Evolutionary conservation across 2,113 vertebrate genomes (phyloP).

Genomic region (Sceloporus tristichus): DNA sequence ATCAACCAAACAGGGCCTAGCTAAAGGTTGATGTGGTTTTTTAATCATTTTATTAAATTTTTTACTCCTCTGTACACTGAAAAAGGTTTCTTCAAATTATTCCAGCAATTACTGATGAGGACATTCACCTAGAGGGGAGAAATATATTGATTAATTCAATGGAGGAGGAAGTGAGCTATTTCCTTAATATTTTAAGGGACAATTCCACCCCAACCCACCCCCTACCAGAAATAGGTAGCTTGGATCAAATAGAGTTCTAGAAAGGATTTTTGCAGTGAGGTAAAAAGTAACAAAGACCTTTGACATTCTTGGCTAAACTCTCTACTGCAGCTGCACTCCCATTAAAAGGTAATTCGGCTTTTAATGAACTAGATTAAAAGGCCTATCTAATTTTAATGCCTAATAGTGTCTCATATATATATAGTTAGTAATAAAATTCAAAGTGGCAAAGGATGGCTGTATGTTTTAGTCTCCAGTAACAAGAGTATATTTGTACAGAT

Average conservation of each 20-base stretch:
- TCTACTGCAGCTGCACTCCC: neutral
- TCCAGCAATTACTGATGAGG: neutral
- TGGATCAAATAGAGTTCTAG: neutral
- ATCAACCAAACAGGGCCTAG: neutral
- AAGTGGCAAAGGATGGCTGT: neutral
- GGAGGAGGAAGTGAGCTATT: neutral
- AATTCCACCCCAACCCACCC: neutral
- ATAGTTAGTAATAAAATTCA: conserved; percentile 5
- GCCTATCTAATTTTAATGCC: neutral
- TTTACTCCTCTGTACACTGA: neutral
- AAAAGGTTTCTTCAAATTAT: neutral
- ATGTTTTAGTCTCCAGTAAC: neutral
- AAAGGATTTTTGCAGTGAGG: conserved; percentile 2
- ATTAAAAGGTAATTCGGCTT: neutral
- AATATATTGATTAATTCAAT: neutral
- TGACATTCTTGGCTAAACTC: neutral
- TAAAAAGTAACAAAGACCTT: conserved; percentile 1
- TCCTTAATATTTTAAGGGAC: neutral
- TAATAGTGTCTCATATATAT: conserved; percentile 8
- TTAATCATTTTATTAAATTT: neutral
- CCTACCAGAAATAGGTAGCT: neutral
- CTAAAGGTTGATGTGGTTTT: neutral
- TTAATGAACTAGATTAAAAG: neutral
- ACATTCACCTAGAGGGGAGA: neutral
- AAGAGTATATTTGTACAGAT: neutral